Evolutionary conservation across 2,113 vertebrate genomes (phyloP).

Genomic region (Casuarius casuarius): DNA sequence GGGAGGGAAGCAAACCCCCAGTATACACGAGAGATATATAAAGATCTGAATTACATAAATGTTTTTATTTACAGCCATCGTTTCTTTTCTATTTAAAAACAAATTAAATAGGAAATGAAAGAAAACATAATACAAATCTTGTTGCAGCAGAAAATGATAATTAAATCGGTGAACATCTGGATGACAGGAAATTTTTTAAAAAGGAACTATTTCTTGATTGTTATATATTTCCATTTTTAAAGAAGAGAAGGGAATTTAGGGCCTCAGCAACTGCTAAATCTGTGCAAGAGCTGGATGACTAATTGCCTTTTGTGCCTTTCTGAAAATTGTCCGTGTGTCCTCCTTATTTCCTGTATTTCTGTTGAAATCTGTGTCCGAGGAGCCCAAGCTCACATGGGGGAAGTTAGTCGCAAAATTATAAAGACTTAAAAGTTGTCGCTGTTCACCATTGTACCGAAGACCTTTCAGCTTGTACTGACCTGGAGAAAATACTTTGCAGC

Average conservation of each 20-base stretch:
- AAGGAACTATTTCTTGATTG: neutral
- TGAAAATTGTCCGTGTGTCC: neutral
- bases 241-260: neutral
- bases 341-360: neutral
- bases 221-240: neutral
- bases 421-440: neutral
- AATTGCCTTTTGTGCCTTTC: neutral
- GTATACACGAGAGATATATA: neutral
- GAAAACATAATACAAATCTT: constrained; percentile 38
- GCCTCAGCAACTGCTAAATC: neutral
- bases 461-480: neutral
- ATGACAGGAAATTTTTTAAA: neutral
- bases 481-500: neutral
- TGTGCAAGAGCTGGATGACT: neutral
- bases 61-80: neutral
- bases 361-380: neutral
- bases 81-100: constrained; percentile 22
- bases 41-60: neutral
- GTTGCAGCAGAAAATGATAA: constrained; percentile 63
- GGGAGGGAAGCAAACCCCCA: neutral
- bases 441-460: neutral
- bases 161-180: constrained; percentile 41
- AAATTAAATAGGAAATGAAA: constrained; percentile 52
- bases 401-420: neutral
- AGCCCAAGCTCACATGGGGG: neutral